A percentile compares a stretch with the other conserved stretches of the same genome.
phyloP scores from a whole-genome alignment of 2,797 vertebrate species.

The Sitta carolinensis region DNA sequence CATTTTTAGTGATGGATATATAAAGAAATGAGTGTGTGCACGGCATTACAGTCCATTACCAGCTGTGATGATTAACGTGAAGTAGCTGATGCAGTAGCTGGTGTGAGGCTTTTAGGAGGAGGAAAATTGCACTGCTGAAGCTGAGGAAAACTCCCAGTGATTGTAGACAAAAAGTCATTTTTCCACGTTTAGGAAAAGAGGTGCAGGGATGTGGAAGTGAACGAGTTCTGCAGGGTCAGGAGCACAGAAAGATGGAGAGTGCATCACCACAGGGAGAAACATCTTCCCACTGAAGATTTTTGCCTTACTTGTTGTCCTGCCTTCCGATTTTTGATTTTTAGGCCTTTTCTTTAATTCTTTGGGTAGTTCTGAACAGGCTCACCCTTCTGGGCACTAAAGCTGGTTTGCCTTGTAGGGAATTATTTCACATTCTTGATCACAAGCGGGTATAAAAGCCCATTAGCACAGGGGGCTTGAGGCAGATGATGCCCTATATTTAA shows the following conservation, averaged over 20 bases:
- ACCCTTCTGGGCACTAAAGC: neutral
- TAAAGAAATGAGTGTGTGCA: neutral
- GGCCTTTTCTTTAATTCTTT: neutral
- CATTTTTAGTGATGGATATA: neutral
- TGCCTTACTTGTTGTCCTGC: neutral
- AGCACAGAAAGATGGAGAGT: neutral
- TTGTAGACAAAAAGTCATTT: neutral
- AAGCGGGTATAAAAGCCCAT: neutral
- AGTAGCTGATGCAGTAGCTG: conserved; percentile 18
- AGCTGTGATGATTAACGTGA: conserved; percentile 44
- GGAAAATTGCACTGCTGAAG: conserved; percentile 44
- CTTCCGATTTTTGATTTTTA: neutral
- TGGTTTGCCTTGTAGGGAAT: neutral
- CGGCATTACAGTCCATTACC: neutral
- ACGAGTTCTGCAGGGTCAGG: neutral
- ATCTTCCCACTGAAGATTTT: neutral
- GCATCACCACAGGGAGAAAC: neutral
- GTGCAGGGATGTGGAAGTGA: neutral
- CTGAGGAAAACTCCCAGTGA: neutral
- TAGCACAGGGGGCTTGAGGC: neutral
- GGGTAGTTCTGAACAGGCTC: neutral
- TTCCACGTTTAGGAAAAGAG: neutral
- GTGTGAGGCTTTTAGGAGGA: conserved; percentile 47
- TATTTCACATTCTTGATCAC: neutral
- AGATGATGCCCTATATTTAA: neutral